Evolutionary conservation across 2,113 vertebrate genomes (phyloP).

Genomic region (Leiothrix lutea): DNA sequence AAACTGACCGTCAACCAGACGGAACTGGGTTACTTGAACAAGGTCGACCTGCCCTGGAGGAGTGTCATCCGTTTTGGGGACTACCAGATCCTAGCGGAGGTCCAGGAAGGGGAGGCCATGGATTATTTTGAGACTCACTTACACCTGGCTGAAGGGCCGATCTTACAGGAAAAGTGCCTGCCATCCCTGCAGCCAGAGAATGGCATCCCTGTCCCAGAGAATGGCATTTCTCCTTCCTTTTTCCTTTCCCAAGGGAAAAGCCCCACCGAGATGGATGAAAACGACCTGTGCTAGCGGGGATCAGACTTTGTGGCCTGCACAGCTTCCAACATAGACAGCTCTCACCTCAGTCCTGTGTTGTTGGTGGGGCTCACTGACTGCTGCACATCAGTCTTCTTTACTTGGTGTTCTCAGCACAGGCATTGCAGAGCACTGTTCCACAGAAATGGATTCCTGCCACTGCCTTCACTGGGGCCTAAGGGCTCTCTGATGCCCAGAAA

Average conservation of each 20-base stretch:
- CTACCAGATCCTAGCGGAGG: conserved; percentile 82
- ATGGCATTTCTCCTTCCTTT: not conserved
- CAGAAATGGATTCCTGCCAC: not conserved
- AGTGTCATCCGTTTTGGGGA: conserved; percentile 83
- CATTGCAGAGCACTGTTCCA: not conserved
- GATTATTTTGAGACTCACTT: conserved; percentile 83
- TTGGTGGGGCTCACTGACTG: not conserved
- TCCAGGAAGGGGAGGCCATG: conserved; percentile 78
- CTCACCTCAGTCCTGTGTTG: not conserved
- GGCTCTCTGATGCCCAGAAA: not conserved
- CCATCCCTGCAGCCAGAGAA: conserved; percentile 20
- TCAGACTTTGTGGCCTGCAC: not conserved
- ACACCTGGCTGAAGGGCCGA: conserved; percentile 69
- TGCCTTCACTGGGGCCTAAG: fast-evolving
- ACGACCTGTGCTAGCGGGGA: not conserved
- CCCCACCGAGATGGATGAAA: conserved; percentile 75
- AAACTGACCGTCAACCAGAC: conserved; percentile 72
- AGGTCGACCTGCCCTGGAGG: conserved; percentile 77
- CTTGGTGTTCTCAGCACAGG: not conserved
- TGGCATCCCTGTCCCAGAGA: conserved; percentile 22
- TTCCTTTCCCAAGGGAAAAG: not conserved
- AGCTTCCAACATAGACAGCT: fast-evolving
- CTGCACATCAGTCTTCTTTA: not conserved
- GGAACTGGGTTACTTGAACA: conserved; percentile 81
- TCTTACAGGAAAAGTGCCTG: conserved; percentile 73